Conservation (phyloP, 2,113 vertebrate species). For the Hydropotes inermis region DNA sequence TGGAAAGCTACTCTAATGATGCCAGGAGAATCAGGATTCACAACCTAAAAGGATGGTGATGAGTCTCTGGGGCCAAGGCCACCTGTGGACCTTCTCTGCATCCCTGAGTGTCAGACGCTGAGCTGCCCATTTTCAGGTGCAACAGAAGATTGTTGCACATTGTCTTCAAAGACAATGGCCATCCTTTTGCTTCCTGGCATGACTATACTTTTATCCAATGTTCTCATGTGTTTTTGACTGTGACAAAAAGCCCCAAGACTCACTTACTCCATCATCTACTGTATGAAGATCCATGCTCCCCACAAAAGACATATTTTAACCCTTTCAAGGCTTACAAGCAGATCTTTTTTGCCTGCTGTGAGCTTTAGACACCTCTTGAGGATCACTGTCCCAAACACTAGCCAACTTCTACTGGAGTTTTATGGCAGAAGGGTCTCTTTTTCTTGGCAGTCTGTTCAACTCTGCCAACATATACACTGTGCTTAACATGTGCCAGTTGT, state of each 20-base stretch:
- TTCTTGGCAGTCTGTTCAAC: neutral
- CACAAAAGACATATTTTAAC: neutral
- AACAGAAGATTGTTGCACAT: neutral
- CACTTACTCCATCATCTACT: neutral
- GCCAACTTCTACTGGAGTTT: neutral
- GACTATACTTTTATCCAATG: neutral
- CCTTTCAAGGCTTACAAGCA: neutral
- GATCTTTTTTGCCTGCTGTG: neutral
- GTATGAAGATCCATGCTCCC: neutral
- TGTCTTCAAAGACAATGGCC: neutral
- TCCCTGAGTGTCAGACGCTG: neutral
- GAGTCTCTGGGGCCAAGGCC: neutral
- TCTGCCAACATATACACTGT: neutral
- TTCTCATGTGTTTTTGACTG: neutral
- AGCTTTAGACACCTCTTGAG: neutral
- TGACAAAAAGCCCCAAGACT: neutral
- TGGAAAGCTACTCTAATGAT: neutral
- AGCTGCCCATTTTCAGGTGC: neutral
- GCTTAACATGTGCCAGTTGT: neutral
- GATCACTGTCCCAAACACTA: neutral
- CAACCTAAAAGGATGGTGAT: neutral
- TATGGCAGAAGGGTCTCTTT: neutral
- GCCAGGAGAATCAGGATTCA: neutral
- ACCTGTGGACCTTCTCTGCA: neutral
- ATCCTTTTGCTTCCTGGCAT: neutral